phyloP scores from a whole-genome alignment of 30 jellyfish, hydroid and myxozoan genomes.

The Chrysaora quinquecirrha region DNA sequence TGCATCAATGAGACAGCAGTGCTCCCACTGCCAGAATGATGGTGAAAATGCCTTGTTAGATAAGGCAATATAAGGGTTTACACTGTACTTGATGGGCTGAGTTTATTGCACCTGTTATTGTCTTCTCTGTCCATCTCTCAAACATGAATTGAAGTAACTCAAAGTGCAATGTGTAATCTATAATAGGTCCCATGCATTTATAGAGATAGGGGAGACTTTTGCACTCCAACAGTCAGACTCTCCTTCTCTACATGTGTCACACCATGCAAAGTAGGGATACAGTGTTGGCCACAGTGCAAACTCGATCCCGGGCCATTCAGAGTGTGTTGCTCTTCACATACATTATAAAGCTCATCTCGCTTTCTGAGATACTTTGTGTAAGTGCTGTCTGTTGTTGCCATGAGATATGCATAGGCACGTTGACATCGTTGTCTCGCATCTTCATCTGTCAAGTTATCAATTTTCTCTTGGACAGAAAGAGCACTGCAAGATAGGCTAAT shows the following conservation, averaged over 20 bases:
- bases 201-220: neutral
- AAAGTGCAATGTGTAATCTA: slow-evolving; percentile 33
- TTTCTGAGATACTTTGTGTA: too few species aligned
- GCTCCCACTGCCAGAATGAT: slow-evolving; percentile 37
- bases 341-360: too few species aligned
- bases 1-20: slow-evolving; percentile 24
- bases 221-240: neutral
- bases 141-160: slow-evolving; percentile 26
- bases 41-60: slow-evolving; percentile 12
- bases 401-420: too few species aligned
- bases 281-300: neutral
- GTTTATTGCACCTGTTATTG: slow-evolving; percentile 51
- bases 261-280: neutral
- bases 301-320: neutral
- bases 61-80: slow-evolving; percentile 27
- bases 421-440: too few species aligned
- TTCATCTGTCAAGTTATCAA: neutral
- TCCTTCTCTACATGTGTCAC: neutral
- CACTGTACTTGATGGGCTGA: neutral
- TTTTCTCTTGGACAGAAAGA: neutral
- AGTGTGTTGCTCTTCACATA: too few species aligned
- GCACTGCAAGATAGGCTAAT: too few species aligned
- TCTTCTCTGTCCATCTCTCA: slow-evolving; percentile 37
- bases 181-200: slow-evolving; percentile 4
- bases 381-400: too few species aligned